Base-by-base conservation (phyloP, 2,113 vertebrate species). In the Leucosticte australis region DNA sequence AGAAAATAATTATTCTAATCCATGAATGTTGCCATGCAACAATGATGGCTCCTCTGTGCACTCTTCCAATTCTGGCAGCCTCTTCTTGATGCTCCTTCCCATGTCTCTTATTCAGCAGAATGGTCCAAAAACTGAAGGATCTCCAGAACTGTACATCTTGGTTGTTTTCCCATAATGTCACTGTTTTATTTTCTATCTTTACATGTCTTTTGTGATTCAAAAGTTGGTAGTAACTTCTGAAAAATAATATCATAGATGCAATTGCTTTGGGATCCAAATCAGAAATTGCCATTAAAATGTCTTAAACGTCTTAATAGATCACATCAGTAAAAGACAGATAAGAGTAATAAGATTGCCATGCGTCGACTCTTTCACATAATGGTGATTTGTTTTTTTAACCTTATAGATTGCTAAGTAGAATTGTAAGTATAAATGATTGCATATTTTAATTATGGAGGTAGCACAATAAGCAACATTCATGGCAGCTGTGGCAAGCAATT, bases 11-110 rank as follows among this genome's bases (percentile, higher is more conserved):
- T 73, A 6, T n/a, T 83, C 30, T 57, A 39, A 42, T 64, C 37
- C 11, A 12, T 60, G 0, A 69, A 17, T 44, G 11, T 57, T 3
- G 0, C 7, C 21, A 3, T 57, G n/a, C 28, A 85, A 49, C 16
- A 78, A 19, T 55, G 23, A 31, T 69, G 20, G 24, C 55, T 74
- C 17, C 21, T 78, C 11, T 78, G 21, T 28, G 39, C 1, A 0
- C 19, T 62, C n/a, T 57, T 85, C 46, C 21, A 74, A 0, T 42
- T 78, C 50, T 74, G 27, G 0, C 11, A 22, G 56, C 13, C 9
- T 65, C 23, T 87, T 84, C 24, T 9, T 75, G 60, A 31, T 41
- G 37, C 16, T 85, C 74, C 71, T 88, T 22, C 69, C 35, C 0
- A 2, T 70, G 31, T 47, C 37, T 70, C 8, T 3, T 70, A 53